Evolutionary conservation across 2,113 vertebrate species (phyloP).

Genomic region (Trochalopteron elliotii): DNA sequence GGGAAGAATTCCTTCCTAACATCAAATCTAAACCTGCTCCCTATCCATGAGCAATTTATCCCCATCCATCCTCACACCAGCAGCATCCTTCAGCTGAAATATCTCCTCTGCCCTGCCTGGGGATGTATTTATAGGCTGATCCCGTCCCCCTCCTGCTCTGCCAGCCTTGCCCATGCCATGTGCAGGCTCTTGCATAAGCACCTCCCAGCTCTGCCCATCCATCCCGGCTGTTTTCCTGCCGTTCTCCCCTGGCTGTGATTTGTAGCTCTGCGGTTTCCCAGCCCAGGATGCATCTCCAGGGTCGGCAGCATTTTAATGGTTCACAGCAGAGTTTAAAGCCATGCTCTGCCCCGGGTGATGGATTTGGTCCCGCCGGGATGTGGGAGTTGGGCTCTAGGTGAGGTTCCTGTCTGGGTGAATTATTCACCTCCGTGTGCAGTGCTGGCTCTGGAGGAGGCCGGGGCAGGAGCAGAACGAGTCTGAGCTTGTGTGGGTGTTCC

Average conservation of each 20-base stretch:
- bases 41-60: neutral
- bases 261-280: neutral
- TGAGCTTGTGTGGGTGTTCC: neutral
- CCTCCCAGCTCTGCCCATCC: neutral
- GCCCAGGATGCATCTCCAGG: neutral
- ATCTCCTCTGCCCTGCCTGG: neutral
- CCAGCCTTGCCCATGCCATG: neutral
- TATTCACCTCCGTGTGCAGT: rapidly evolving
- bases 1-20: neutral
- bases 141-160: neutral
- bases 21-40: neutral
- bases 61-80: neutral
- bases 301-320: neutral
- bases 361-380: neutral
- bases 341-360: neutral
- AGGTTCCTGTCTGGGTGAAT: neutral
- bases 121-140: neutral
- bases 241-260: neutral
- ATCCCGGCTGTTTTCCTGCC: neutral
- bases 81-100: neutral
- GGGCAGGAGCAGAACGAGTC: neutral
- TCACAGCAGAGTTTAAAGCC: neutral
- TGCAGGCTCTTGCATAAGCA: neutral
- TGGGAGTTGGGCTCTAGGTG: neutral
- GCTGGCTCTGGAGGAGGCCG: rapidly evolving